Conservation (phyloP, 2,888 invertebrate species). For the Molanna angustata region DNA sequence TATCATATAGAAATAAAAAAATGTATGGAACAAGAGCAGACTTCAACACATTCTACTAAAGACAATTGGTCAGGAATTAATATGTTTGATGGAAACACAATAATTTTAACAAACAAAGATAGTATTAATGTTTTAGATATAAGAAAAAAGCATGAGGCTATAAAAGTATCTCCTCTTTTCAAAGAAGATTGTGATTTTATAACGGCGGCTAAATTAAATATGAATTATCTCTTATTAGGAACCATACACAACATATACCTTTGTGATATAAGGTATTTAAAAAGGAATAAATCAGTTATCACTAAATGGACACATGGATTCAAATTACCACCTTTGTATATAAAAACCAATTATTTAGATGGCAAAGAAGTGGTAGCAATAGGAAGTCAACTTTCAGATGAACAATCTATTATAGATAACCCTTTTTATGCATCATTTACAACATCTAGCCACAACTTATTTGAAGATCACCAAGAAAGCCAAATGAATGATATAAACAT, state of each 20-base stretch:
- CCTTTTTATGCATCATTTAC: neutral
- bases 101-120: conserved; percentile 41
- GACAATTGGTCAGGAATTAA: conserved; percentile 49
- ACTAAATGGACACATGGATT: conserved; percentile 60
- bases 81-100: conserved; percentile 42
- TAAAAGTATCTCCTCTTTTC: conserved; percentile 40
- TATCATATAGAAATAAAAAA: conserved; percentile 26
- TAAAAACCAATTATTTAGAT: conserved; percentile 43
- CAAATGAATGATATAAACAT: neutral
- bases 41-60: conserved; percentile 34
- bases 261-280: conserved; percentile 42
- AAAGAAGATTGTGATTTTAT: conserved; percentile 43
- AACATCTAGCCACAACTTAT: neutral
- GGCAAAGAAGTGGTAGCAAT: conserved; percentile 45
- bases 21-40: neutral
- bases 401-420: conserved; percentile 45
- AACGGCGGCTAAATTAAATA: conserved; percentile 41
- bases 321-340: conserved; percentile 49
- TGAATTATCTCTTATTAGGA: conserved; percentile 41
- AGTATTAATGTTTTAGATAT: conserved; percentile 47
- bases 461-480: neutral
- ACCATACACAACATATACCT: conserved; percentile 46
- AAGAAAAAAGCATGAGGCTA: conserved; percentile 39
- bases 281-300: conserved; percentile 38
- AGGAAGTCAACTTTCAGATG: conserved; percentile 49